phyloP scores from a whole-genome alignment of 2,797 vertebrate genomes.

The Babyrousa celebensis region DNA sequence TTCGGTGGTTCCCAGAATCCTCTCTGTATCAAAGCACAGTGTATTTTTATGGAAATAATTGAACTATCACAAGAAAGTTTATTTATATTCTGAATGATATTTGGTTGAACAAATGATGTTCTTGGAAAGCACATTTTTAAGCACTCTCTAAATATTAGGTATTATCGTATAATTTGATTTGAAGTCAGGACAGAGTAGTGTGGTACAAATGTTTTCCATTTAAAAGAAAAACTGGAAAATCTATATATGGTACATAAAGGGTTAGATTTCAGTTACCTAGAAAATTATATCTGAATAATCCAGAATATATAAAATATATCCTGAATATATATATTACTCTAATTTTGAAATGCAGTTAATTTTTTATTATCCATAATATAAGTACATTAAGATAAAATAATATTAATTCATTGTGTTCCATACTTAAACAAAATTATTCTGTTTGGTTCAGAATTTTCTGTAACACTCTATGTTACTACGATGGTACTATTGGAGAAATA shows the following conservation, averaged over 20 bases:
- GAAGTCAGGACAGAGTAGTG: not conserved
- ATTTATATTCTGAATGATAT: conserved; percentile 32
- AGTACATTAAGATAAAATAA: conserved; percentile 55
- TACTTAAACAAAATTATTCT: conserved; percentile 44
- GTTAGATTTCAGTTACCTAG: conserved; percentile 17
- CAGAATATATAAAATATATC: not conserved
- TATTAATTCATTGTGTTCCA: not conserved
- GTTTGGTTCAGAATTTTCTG: conserved; percentile 18
- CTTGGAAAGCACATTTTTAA: conserved; percentile 40
- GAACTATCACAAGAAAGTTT: conserved; percentile 34
- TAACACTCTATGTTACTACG: not conserved
- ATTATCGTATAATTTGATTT: conserved; percentile 21
- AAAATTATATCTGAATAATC: conserved; percentile 14
- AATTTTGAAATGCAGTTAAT: conserved; percentile 65
- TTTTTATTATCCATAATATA: conserved; percentile 23
- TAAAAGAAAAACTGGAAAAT: conserved; percentile 53
- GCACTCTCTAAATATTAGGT: conserved; percentile 5
- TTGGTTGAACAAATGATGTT: not conserved
- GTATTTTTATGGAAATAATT: not conserved
- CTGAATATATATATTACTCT: not conserved
- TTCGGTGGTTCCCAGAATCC: not conserved
- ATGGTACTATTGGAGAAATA: not conserved
- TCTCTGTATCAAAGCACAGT: not conserved
- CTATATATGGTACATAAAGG: not conserved
- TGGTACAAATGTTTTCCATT: not conserved